Evolutionary conservation across 2,797 vertebrate genomes (phyloP).

Genomic region (Eulemur rubriventer): DNA sequence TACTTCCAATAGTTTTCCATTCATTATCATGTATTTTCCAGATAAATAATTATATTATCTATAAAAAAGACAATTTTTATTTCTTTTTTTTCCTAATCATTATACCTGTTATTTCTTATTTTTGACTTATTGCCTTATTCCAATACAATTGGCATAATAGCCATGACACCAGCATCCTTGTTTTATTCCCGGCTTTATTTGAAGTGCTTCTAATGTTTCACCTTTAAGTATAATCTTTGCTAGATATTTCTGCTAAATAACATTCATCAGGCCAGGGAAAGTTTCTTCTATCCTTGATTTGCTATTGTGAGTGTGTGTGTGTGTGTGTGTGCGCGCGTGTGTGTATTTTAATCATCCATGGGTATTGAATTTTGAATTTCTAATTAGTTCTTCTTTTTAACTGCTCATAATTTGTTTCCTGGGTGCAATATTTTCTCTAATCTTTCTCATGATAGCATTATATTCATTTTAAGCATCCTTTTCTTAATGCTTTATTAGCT

Average conservation of each 20-base stretch:
- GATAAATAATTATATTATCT: neutral
- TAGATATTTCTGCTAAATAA: neutral
- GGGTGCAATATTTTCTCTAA: neutral
- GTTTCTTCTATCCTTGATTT: neutral
- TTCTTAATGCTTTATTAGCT: neutral
- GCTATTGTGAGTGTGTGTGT: neutral
- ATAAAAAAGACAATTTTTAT: neutral
- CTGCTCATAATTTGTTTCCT: slow-evolving; percentile 39
- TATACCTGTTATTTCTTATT: neutral
- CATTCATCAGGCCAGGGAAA: neutral
- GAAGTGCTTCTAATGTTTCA: neutral
- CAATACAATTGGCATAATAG: neutral
- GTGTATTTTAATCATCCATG: slow-evolving; percentile 7
- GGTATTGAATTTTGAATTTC: slow-evolving; percentile 56
- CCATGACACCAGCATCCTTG: neutral
- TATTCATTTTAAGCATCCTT: neutral
- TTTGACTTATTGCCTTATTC: neutral
- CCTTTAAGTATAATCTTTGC: neutral
- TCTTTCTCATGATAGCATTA: slow-evolving; percentile 1
- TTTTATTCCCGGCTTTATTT: neutral
- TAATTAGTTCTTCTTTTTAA: slow-evolving; percentile 38
- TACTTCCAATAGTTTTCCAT: neutral
- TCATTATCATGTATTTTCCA: neutral
- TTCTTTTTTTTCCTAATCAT: neutral
- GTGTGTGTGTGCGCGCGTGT: neutral